Evolutionary conservation across 2,888 invertebrate genomes (phyloP).

Genomic region (Subacronicta megacephala): DNA sequence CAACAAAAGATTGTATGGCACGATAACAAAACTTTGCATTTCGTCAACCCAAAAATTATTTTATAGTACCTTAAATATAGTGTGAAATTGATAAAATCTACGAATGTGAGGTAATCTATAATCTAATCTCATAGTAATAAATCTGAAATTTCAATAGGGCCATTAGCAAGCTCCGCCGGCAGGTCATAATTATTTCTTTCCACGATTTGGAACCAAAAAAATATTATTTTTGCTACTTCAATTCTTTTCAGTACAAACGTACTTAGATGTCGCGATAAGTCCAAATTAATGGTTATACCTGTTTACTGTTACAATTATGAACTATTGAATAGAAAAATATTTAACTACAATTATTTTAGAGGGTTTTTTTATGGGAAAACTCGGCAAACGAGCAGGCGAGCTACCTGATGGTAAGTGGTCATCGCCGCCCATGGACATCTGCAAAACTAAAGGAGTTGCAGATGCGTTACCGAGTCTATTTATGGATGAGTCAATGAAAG

Average conservation of each 20-base stretch:
- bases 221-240: conserved; percentile 14
- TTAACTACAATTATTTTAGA: too few species aligned
- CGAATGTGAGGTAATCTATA: conserved; percentile 28
- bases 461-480: too few species aligned
- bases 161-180: conserved; percentile 15
- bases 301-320: conserved; percentile 31
- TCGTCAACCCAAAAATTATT: conserved; percentile 32
- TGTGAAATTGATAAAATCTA: conserved; percentile 35
- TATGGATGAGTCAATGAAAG: too few species aligned
- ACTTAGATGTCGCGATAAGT: conserved; percentile 31
- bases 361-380: too few species aligned
- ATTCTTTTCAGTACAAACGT: conserved; percentile 20
- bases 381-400: too few species aligned
- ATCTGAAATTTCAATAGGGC: conserved; percentile 43
- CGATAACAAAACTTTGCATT: not conserved
- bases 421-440: too few species aligned
- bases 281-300: conserved; percentile 32
- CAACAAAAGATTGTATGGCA: not conserved
- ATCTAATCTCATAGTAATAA: conserved; percentile 34
- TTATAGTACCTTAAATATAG: conserved; percentile 21
- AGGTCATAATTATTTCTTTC: conserved; percentile 34
- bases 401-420: too few species aligned
- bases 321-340: conserved; percentile 35
- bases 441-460: too few species aligned
- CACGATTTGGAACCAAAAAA: conserved; percentile 20